Percentiles rank a stretch among this genome's conserved stretches.
These are phyloP conservation scores for Heliangelus exortis DNA, from an alignment of 2,797 vertebrate genomes.

Conservation along the genomic window DNA sequence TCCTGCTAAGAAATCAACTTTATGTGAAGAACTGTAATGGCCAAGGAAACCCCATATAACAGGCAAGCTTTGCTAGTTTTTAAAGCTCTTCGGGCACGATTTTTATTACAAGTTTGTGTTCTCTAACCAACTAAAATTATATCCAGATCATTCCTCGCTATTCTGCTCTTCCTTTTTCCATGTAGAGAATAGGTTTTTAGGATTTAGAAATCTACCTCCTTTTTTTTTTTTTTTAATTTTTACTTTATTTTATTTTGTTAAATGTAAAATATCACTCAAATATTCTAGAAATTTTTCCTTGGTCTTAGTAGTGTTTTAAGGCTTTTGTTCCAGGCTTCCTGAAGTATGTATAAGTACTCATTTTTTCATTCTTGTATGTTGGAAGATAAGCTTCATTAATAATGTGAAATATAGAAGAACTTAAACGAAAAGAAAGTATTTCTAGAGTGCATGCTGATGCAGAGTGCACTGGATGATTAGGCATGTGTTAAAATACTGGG, in stretches of 20 bases:
- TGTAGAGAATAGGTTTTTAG: neutral
- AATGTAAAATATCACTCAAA: neutral
- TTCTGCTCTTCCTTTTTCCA: neutral
- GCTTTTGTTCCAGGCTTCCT: neutral
- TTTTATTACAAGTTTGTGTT: neutral
- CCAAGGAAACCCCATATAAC: neutral
- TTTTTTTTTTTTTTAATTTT: neutral
- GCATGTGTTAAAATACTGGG: neutral
- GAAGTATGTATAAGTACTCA: neutral
- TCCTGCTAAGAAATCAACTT: constrained; percentile 36
- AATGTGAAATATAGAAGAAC: neutral
- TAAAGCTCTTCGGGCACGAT: neutral
- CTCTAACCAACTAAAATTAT: neutral
- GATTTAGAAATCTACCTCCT: neutral
- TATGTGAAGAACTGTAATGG: neutral
- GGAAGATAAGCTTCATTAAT: neutral
- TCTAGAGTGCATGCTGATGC: neutral
- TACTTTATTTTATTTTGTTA: neutral
- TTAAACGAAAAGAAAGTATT: neutral
- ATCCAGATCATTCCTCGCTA: neutral
- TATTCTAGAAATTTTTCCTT: neutral
- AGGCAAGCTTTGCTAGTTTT: constrained; percentile 10
- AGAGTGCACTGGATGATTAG: neutral
- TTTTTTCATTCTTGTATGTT: neutral
- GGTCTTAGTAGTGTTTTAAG: neutral